Conservation (phyloP, 2,888 invertebrate species). For the Polymixis lichenea region DNA sequence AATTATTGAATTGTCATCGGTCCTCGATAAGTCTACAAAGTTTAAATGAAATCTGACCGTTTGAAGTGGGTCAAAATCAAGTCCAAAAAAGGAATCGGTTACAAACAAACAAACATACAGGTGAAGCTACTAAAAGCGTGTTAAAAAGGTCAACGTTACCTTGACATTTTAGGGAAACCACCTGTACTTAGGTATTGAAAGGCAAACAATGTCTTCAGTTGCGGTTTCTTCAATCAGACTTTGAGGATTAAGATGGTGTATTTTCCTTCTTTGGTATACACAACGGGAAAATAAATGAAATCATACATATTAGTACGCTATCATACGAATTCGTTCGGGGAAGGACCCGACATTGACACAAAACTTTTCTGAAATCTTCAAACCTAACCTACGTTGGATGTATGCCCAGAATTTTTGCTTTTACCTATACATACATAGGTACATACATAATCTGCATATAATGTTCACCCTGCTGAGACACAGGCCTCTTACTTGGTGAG, state of each 20-base stretch:
- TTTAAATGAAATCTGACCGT: no score
- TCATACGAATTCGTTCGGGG: neutral
- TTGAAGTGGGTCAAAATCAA: no score
- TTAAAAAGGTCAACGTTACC: conserved; percentile 41
- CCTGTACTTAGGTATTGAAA: neutral
- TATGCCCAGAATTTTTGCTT: neutral
- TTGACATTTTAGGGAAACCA: conserved; percentile 44
- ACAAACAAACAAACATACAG: no score
- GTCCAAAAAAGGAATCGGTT: no score
- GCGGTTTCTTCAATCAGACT: conserved; percentile 13
- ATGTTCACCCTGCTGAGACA: no score
- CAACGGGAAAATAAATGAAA: conserved; percentile 3
- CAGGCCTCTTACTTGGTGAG: no score
- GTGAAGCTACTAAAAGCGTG: no score
- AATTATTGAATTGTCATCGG: no score
- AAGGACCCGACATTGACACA: neutral
- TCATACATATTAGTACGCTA: neutral
- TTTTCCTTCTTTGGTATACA: conserved; percentile 5
- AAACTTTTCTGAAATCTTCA: neutral
- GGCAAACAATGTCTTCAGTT: neutral
- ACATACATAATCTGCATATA: no score
- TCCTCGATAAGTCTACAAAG: no score
- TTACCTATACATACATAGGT: no score
- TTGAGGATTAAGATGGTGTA: neutral
- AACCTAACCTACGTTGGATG: neutral